phyloP scores from a whole-genome alignment of 2,888 invertebrate genomes.

The Parnassius orleans region DNA sequence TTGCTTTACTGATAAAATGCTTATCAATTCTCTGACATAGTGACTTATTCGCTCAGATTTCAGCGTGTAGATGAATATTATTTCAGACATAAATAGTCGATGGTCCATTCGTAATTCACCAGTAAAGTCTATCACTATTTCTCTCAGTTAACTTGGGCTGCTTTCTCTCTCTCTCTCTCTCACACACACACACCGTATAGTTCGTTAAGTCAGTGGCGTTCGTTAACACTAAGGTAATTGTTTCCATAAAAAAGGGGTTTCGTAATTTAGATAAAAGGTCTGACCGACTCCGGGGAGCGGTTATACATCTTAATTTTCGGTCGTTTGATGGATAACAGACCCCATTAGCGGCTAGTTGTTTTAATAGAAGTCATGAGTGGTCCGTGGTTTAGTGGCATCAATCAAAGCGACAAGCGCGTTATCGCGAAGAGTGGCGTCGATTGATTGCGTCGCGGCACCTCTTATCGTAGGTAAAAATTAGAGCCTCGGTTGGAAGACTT shows the following conservation, averaged over 20 bases:
- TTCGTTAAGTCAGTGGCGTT: slow-evolving; percentile 25
- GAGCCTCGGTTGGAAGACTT: slow-evolving; percentile 42
- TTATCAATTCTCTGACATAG: no score
- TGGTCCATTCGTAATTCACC: no score
- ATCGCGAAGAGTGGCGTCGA: slow-evolving; percentile 66
- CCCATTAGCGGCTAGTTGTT: slow-evolving; percentile 67
- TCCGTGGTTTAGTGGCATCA: slow-evolving; percentile 60
- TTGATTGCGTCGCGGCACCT: slow-evolving; percentile 65
- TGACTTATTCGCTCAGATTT: no score
- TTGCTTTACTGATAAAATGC: no score
- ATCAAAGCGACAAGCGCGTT: slow-evolving; percentile 57
- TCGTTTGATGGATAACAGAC: slow-evolving; percentile 65
- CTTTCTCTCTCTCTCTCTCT: background rate
- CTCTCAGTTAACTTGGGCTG: no score
- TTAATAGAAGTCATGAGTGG: slow-evolving; percentile 66
- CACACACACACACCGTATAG: background rate
- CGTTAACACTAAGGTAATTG: slow-evolving; percentile 44
- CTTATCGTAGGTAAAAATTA: slow-evolving; percentile 52
- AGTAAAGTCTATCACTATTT: no score
- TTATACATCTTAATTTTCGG: slow-evolving; percentile 58
- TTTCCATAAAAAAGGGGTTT: slow-evolving; percentile 54
- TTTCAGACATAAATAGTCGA: no score
- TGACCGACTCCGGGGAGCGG: slow-evolving; percentile 36
- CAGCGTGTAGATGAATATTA: no score
- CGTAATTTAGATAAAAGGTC: slow-evolving; percentile 58